These are phyloP conservation scores for Tigriopus japonicus DNA, from an alignment of 1,140 invertebrate genomes.

Conservation along the genomic window DNA sequence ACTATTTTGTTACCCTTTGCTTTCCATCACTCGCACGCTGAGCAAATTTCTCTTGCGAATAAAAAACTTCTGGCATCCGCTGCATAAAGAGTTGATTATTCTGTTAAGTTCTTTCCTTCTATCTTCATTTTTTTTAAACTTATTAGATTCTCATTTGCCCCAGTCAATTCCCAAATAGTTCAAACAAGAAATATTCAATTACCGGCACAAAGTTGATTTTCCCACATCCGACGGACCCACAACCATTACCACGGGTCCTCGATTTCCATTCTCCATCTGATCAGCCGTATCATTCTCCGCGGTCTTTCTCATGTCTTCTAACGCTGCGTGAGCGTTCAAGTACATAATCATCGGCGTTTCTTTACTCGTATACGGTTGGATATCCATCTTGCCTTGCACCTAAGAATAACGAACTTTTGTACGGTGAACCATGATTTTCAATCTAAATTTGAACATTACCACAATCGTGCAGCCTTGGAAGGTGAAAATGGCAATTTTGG, in stretches of 20 bases:
- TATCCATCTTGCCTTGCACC: constrained; percentile 56
- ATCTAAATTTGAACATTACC: constrained; percentile 21
- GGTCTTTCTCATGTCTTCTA: constrained; percentile 64
- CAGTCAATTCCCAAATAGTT: too few relatives aligned
- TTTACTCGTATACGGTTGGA: constrained; percentile 68
- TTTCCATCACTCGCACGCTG: too few relatives aligned
- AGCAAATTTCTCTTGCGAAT: too few relatives aligned
- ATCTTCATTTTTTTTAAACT: too few relatives aligned
- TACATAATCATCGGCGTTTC: constrained; percentile 93
- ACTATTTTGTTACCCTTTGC: too few relatives aligned
- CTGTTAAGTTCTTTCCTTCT: too few relatives aligned
- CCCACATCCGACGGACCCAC: constrained; percentile 90
- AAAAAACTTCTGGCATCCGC: too few relatives aligned
- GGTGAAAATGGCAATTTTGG: constrained; percentile 88
- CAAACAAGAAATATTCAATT: too few relatives aligned
- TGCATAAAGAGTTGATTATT: too few relatives aligned
- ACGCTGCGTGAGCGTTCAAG: constrained; percentile 77
- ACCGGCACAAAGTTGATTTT: constrained; percentile 64
- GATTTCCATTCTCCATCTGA: constrained; percentile 20
- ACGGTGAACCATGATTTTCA: constrained; percentile 1
- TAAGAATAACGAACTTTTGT: too few relatives aligned
- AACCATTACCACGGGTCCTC: constrained; percentile 68
- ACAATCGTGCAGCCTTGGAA: constrained; percentile 81
- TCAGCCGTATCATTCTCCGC: constrained; percentile 40
- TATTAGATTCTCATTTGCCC: too few relatives aligned